Evolutionary conservation across 1,140 invertebrate genomes (phyloP).

Genomic region (Drosophila orena): DNA sequence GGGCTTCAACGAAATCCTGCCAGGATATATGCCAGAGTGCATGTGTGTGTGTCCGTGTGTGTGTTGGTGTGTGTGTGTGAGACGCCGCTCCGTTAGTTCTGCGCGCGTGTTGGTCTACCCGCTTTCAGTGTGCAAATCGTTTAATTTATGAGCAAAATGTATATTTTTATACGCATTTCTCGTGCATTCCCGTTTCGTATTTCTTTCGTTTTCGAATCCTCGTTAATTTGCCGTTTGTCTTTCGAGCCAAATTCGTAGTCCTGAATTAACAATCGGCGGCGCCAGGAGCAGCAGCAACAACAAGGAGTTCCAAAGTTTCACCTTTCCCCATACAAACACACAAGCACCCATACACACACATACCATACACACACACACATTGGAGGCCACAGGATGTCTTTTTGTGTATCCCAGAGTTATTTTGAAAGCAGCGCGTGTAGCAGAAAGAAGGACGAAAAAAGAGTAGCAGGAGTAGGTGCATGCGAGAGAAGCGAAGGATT

Average conservation of each 20-base stretch:
- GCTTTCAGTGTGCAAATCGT: constrained; percentile 76
- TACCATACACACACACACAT: constrained; percentile 7
- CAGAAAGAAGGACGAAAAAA: constrained; percentile 35
- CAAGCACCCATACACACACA: constrained; percentile 3
- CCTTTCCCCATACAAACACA: constrained; percentile 48
- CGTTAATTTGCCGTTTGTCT: constrained; percentile 74
- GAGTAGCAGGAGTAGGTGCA: constrained; percentile 36
- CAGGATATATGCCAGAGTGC: constrained; percentile 5
- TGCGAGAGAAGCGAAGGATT: constrained; percentile 39
- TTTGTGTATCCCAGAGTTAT: constrained; percentile 83
- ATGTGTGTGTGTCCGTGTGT: constrained; percentile 30
- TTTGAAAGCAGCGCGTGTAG: constrained; percentile 69
- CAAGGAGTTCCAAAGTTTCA: constrained; percentile 67
- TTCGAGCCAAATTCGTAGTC: constrained; percentile 68
- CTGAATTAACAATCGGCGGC: constrained; percentile 59
- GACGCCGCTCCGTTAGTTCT: constrained; percentile 76
- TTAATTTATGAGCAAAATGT: constrained; percentile 80
- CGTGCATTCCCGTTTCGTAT: constrained; percentile 58
- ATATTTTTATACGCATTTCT: constrained; percentile 75
- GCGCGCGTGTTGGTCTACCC: constrained; percentile 69
- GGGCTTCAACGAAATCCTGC: constrained; percentile 17
- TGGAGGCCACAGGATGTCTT: constrained; percentile 68
- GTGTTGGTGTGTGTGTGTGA: constrained; percentile 42
- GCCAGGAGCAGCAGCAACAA: constrained; percentile 43
- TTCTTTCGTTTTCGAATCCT: constrained; percentile 37